These are phyloP conservation scores for Myathropa florea DNA, from an alignment of 2,888 invertebrate genomes.

Conservation along the genomic window DNA sequence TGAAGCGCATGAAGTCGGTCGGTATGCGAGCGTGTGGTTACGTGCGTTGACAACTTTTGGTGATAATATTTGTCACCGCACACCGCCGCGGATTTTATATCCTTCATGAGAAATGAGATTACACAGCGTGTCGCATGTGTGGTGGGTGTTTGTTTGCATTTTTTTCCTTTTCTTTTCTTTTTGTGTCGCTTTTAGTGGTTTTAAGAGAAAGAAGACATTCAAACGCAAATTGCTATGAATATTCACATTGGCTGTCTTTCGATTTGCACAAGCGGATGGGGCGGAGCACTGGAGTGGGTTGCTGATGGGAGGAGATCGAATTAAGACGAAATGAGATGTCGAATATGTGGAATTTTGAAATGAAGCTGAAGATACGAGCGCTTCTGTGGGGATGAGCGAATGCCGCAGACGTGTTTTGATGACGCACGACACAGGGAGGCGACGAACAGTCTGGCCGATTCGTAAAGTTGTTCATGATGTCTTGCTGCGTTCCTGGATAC, in stretches of 20 bases:
- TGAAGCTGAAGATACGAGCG: too few species aligned
- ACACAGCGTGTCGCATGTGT: constrained; percentile 1
- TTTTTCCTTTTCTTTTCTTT: neutral
- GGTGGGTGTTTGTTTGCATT: neutral
- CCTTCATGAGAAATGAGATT: constrained; percentile 26
- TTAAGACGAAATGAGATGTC: neutral
- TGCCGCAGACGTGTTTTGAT: too few species aligned
- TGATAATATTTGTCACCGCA: constrained; percentile 34
- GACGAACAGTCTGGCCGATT: too few species aligned
- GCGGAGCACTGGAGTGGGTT: neutral
- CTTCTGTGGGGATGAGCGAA: too few species aligned
- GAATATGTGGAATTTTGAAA: neutral
- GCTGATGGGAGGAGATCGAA: neutral
- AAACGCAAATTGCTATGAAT: constrained; percentile 15
- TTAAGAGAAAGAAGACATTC: constrained; percentile 30
- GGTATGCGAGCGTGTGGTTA: constrained; percentile 20
- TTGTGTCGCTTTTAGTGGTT: neutral
- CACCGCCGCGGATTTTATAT: constrained; percentile 5
- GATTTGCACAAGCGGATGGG: neutral
- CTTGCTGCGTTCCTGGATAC: too few species aligned
- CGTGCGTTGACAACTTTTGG: constrained; percentile 47
- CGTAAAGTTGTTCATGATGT: too few species aligned
- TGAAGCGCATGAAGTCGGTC: constrained; percentile 42
- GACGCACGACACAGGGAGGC: too few species aligned
- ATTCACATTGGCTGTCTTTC: constrained; percentile 2